Conservation (phyloP, 2,888 invertebrate genomes). For the Erebia epiphron region DNA sequence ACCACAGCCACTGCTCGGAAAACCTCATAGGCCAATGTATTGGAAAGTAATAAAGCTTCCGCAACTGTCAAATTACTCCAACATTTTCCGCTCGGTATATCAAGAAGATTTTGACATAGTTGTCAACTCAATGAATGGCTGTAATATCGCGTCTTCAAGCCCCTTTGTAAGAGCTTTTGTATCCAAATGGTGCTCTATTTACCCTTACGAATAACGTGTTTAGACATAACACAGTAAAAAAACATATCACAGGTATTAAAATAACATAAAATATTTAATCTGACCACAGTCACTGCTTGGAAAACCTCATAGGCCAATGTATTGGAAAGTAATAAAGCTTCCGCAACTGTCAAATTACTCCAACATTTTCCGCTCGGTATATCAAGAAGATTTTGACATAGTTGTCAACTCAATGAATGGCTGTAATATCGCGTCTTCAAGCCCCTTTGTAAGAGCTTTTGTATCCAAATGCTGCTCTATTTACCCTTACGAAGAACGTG, state of each 20-base stretch:
- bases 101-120: constrained; percentile 54
- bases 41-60: background rate
- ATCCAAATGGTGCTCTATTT: constrained; percentile 46
- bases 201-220: constrained; percentile 51
- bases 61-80: constrained; percentile 27
- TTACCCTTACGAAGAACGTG: constrained; percentile 48
- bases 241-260: no score
- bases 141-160: constrained; percentile 51
- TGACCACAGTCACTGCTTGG: background rate
- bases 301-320: background rate
- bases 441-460: constrained; percentile 53
- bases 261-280: background rate
- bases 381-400: constrained; percentile 52
- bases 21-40: background rate
- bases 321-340: constrained; percentile 9
- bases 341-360: constrained; percentile 26
- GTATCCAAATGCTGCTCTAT: constrained; percentile 48
- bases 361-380: constrained; percentile 19
- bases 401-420: constrained; percentile 54
- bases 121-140: constrained; percentile 53
- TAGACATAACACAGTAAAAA: constrained; percentile 42
- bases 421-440: constrained; percentile 50
- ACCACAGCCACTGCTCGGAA: no score
- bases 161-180: constrained; percentile 54
- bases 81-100: constrained; percentile 15